These are phyloP conservation scores for Cantharis rustica DNA, from an alignment of 2,888 invertebrate species.

Conservation along the genomic window DNA sequence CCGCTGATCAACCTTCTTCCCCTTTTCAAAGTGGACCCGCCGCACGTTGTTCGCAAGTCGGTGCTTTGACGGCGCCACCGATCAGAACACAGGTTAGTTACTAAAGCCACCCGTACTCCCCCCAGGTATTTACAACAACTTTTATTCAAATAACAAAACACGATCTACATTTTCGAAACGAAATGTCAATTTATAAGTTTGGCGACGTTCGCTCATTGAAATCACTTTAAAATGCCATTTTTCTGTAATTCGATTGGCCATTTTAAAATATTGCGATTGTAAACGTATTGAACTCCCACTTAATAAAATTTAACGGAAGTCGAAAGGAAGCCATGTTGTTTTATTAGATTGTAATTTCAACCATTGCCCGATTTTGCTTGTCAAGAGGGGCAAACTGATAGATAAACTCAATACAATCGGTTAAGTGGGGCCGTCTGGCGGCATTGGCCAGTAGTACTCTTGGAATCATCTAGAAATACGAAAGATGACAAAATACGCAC, in stretches of 20 bases:
- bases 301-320: constrained; percentile 38
- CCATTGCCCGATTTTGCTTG: constrained; percentile 22
- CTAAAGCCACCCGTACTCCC: constrained; percentile 6
- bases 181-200: not conserved
- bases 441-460: constrained; percentile 40
- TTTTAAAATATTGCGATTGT: constrained; percentile 13
- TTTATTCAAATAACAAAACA: not conserved
- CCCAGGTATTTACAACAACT: constrained; percentile 8
- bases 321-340: constrained; percentile 46
- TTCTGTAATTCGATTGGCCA: constrained; percentile 6
- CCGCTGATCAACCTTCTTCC: constrained; percentile 53
- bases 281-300: constrained; percentile 39
- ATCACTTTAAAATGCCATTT: not conserved
- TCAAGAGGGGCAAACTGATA: constrained; percentile 25
- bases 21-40: constrained; percentile 52
- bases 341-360: constrained; percentile 41
- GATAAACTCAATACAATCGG: constrained; percentile 25
- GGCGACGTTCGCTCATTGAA: not conserved
- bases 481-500: constrained; percentile 27
- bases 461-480: not conserved
- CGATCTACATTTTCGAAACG: not conserved
- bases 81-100: constrained; percentile 45
- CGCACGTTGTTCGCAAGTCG: constrained; percentile 44
- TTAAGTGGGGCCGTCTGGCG: constrained; percentile 45
- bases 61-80: constrained; percentile 51